Conservation (phyloP, 2,888 invertebrate genomes). For the Leistus spinibarbis region DNA sequence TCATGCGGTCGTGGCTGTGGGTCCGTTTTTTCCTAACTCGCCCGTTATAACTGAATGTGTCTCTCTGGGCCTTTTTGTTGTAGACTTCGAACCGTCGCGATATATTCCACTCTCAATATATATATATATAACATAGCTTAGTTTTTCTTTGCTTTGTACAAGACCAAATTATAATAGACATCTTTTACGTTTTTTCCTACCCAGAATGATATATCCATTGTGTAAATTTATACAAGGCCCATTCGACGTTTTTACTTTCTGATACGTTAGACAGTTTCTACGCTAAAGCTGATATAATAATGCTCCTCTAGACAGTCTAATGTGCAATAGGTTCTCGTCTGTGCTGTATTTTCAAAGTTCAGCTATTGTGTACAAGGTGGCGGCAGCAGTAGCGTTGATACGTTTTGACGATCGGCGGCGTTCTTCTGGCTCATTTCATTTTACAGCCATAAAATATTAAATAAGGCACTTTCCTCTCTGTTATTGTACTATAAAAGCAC, state of each 20-base stretch:
- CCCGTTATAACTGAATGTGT: conserved; percentile 38
- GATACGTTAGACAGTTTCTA: conserved; percentile 45
- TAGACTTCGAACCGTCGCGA: neutral
- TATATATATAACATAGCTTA: conserved; percentile 11
- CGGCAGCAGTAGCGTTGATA: neutral
- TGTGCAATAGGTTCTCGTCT: neutral
- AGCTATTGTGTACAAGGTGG: conserved; percentile 28
- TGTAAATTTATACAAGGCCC: conserved; percentile 49
- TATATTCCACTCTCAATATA: conserved; percentile 1
- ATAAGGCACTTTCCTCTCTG: conserved; percentile 55
- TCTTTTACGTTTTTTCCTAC: conserved; percentile 50
- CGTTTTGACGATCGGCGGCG: conserved; percentile 1
- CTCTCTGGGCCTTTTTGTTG: conserved; percentile 12
- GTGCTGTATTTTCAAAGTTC: conserved; percentile 33
- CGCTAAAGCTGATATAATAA: conserved; percentile 43
- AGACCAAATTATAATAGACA: conserved; percentile 53
- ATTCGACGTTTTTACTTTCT: conserved; percentile 48
- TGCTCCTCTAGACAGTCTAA: conserved; percentile 14
- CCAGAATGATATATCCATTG: conserved; percentile 50
- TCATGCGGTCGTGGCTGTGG: conserved; percentile 23
- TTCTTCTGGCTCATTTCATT: conserved; percentile 41
- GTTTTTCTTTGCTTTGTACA: conserved; percentile 34
- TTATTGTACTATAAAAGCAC: conserved; percentile 58
- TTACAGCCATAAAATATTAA: conserved; percentile 54
- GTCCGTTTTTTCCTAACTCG: neutral